Conservation (phyloP, 2,113 vertebrate species). For the Leucoraja erinaceus region DNA sequence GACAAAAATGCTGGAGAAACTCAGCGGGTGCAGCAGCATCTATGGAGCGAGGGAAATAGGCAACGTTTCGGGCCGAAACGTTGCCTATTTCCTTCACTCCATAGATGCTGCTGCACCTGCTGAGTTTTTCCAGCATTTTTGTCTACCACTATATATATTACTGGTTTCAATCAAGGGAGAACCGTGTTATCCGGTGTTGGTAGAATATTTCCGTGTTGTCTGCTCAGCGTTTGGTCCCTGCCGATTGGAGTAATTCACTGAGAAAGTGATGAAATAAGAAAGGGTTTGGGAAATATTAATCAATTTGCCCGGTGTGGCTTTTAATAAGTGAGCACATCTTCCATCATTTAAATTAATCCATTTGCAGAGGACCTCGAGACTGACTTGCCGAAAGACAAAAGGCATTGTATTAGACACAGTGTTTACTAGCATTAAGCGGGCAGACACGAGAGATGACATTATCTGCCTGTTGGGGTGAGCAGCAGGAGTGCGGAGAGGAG, state of each 20-base stretch:
- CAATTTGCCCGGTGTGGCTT: not conserved
- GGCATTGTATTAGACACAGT: not conserved
- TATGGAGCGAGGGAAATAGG: too few species aligned
- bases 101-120: too few species aligned
- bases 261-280: not conserved
- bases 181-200: not conserved
- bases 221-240: not conserved
- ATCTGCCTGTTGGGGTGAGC: not conserved
- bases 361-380: not conserved
- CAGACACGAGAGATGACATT: not conserved
- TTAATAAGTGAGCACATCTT: not conserved
- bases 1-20: too few species aligned
- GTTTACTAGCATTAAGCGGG: not conserved
- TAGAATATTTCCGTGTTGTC: not conserved
- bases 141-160: not conserved
- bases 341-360: not conserved
- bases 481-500: not conserved
- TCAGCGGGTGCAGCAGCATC: too few species aligned
- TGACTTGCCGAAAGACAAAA: not conserved
- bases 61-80: too few species aligned
- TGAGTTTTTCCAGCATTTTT: too few species aligned
- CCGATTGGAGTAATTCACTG: not conserved
- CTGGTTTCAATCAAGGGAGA: not conserved
- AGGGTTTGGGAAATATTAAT: not conserved
- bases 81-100: too few species aligned